Base-by-base conservation (phyloP, 2,113 vertebrate genomes). In the Pedetes capensis region DNA sequence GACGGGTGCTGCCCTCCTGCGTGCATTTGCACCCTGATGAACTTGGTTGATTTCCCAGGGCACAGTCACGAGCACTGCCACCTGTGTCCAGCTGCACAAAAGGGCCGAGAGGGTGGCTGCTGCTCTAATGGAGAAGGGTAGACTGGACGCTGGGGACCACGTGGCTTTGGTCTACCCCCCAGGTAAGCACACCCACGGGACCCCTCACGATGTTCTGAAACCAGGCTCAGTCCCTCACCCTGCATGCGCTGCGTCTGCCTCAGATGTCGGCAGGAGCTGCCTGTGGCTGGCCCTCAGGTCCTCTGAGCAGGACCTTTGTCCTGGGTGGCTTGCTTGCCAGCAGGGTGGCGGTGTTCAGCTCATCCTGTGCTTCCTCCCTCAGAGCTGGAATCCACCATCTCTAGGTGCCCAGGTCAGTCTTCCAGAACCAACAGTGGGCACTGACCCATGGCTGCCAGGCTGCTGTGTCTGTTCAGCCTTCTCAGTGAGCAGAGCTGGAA, bases 151-250 rank as follows among this genome's bases (percentile, higher is more conserved):
- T 1, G 99, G 99, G 83, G 99, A 99, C 97, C 99, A 99, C 0
- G 99, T 99, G 80, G 99, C 99, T 7, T 98, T 99, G 17, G 99
- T 99, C 71, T 99, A 99, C 95, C 99, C 99, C 9, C 99, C 99
- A 97, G 99, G 99, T 99, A 94, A 97, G 96, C n/a, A 53, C 0
- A 2, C 8, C 6, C 76, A 11, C 11, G 9, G 9, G 76, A 75
- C 14, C 83, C 66, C 63, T 72, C 18, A 13, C 14, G 2, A 9
- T 17, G 64, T 32, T 55, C 55, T 14, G 27, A 29, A 39, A 14
- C 9, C 5, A 49, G 66, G 68, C 23, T 25, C 23, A 47, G 39
- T 20, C 29, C 25, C 57, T 91, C 37, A 27, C 29, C 1, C 12
- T 27, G 34, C 47, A 7, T 57, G 68, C 20, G 69, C 72, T 18